These are phyloP conservation scores for Temnothorax unifasciatus DNA, from an alignment of 2,888 invertebrate genomes.

Conservation along the genomic window DNA sequence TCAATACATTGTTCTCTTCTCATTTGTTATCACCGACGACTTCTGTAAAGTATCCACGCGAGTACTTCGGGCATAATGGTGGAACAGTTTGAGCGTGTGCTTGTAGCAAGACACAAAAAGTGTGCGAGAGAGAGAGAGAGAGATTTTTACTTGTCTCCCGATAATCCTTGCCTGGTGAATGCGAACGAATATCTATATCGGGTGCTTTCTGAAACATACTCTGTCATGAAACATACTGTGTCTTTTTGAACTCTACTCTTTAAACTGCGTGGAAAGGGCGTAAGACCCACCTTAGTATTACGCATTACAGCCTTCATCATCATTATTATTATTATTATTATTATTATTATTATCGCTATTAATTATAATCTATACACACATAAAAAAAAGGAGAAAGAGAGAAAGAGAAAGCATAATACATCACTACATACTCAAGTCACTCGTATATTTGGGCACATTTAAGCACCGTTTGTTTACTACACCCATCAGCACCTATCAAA, in stretches of 20 bases:
- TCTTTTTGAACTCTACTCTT: slow-evolving; percentile 67
- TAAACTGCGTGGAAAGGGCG: slow-evolving; percentile 74
- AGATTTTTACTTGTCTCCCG: slow-evolving; percentile 36
- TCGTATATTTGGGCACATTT: slow-evolving; percentile 71
- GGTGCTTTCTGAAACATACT: slow-evolving; percentile 71
- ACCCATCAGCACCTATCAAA: slow-evolving; percentile 71
- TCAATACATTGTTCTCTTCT: slow-evolving; percentile 60
- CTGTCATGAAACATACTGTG: slow-evolving; percentile 71
- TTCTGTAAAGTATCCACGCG: slow-evolving; percentile 53
- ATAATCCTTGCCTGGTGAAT: slow-evolving; percentile 58
- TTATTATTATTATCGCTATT: slow-evolving; percentile 69
- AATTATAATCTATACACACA: slow-evolving; percentile 72
- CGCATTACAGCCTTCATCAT: slow-evolving; percentile 78
- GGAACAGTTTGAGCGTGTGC: slow-evolving; percentile 60
- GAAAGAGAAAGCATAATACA: slow-evolving; percentile 69
- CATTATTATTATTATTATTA: slow-evolving; percentile 68
- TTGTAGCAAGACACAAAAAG: slow-evolving; percentile 46
- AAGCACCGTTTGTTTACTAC: slow-evolving; percentile 78
- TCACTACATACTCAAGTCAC: slow-evolving; percentile 70
- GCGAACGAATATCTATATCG: slow-evolving; percentile 59
- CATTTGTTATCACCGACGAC: slow-evolving; percentile 68
- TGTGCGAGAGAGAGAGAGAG: slow-evolving; percentile 9
- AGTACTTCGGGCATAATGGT: slow-evolving; percentile 48
- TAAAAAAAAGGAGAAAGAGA: slow-evolving; percentile 37
- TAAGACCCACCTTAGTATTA: slow-evolving; percentile 81